Conservation (phyloP, 2,797 vertebrate species). For the Syndactyla subalaris region DNA sequence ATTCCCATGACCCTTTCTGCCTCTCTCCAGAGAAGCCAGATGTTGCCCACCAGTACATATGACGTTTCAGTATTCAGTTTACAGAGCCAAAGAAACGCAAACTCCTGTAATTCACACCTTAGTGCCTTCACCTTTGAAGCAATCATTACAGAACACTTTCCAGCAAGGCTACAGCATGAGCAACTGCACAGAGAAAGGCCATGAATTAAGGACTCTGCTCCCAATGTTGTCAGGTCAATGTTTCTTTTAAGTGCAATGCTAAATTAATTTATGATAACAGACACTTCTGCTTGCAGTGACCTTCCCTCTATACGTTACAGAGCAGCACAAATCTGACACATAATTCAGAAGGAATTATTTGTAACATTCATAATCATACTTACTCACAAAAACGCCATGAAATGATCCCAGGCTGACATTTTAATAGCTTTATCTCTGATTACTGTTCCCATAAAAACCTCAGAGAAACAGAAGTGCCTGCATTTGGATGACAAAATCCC, state of each 20-base stretch:
- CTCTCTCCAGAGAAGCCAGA: background rate
- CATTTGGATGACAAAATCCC: conserved; percentile 45
- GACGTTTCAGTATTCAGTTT: background rate
- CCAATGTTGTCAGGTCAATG: background rate
- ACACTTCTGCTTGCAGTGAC: background rate
- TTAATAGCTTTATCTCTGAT: conserved; percentile 59
- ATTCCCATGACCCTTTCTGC: background rate
- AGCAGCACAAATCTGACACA: conserved; percentile 15
- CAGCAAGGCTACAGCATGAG: background rate
- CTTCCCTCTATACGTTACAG: background rate
- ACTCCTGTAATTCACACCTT: background rate
- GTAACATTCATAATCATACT: conserved; percentile 8
- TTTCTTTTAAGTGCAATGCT: background rate
- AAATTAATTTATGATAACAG: conserved; percentile 20
- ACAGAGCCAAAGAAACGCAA: background rate
- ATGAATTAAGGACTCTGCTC: background rate
- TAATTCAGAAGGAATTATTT: conserved; percentile 27
- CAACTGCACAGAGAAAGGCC: background rate
- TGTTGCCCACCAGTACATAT: background rate
- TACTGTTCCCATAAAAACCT: conserved; percentile 54
- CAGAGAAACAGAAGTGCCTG: conserved; percentile 36
- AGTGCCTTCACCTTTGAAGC: background rate
- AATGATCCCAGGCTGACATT: conserved; percentile 28
- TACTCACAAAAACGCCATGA: conserved; percentile 5
- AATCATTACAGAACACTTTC: background rate